Conservation (phyloP, 2,113 vertebrate species). For the Epinephelus fuscoguttatus region DNA sequence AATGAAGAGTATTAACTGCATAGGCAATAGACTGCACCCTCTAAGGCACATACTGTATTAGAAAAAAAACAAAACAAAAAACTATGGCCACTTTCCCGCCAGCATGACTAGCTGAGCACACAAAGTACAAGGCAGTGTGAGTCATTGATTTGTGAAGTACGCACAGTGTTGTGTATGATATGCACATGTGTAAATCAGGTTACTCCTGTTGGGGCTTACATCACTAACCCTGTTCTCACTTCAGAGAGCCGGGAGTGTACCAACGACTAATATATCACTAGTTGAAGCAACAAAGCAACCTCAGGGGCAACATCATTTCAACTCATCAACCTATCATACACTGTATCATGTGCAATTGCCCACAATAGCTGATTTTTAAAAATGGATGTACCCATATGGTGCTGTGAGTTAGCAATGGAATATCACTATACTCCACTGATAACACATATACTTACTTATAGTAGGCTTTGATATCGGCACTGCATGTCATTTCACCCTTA, state of each 20-base stretch:
- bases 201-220: slow-evolving; percentile 69
- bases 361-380: slow-evolving; percentile 61
- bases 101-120: slow-evolving; percentile 69
- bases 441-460: slow-evolving; percentile 65
- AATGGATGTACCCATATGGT: slow-evolving; percentile 71
- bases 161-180: slow-evolving; percentile 74
- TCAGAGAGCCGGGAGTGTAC: slow-evolving; percentile 20
- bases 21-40: slow-evolving; percentile 62
- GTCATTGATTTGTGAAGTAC: slow-evolving; percentile 67
- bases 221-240: slow-evolving; percentile 40
- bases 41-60: slow-evolving; percentile 67
- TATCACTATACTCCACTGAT: slow-evolving; percentile 72
- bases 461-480: slow-evolving; percentile 71
- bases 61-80: slow-evolving; percentile 15
- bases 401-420: slow-evolving; percentile 65
- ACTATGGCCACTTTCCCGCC: slow-evolving; percentile 52
- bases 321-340: slow-evolving; percentile 62
- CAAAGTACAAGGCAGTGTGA: slow-evolving; percentile 56
- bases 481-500: slow-evolving; percentile 83
- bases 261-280: slow-evolving; percentile 57
- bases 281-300: slow-evolving; percentile 79
- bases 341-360: slow-evolving; percentile 57
- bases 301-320: slow-evolving; percentile 79
- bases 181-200: slow-evolving; percentile 78
- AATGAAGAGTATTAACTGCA: slow-evolving; percentile 51